Conservation (phyloP, 1,140 invertebrate genomes). For the Rhopalosiphum padi region DNA sequence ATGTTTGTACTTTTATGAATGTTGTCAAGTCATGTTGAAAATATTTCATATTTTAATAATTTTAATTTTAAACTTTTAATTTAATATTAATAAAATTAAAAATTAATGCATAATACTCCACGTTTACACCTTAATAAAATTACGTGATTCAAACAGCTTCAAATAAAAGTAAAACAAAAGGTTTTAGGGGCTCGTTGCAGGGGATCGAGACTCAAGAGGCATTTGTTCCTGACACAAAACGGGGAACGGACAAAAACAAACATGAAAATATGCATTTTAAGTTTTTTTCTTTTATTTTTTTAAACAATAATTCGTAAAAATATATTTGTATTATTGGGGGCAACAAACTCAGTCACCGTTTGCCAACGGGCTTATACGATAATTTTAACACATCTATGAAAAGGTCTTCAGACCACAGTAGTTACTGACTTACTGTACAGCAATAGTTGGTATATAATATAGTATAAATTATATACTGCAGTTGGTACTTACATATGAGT, state of each 20-base stretch:
- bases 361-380: not conserved
- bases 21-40: not conserved
- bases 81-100: not conserved
- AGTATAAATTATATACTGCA: not conserved
- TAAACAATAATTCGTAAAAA: not conserved
- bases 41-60: not conserved
- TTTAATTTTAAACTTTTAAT: not conserved
- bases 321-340: not conserved
- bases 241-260: not conserved
- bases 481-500: not conserved
- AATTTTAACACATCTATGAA: not conserved
- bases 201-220: not conserved
- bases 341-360: not conserved
- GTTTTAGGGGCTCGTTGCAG: not conserved
- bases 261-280: not conserved
- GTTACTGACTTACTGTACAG: not conserved
- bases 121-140: not conserved
- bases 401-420: not conserved
- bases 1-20: not conserved
- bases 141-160: not conserved
- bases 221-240: not conserved
- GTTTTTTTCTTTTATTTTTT: not conserved
- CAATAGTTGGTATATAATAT: not conserved
- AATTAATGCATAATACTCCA: not conserved
- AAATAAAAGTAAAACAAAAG: not conserved